Base-by-base conservation (phyloP, 2,797 vertebrate species). In the Trachurus trachurus region DNA sequence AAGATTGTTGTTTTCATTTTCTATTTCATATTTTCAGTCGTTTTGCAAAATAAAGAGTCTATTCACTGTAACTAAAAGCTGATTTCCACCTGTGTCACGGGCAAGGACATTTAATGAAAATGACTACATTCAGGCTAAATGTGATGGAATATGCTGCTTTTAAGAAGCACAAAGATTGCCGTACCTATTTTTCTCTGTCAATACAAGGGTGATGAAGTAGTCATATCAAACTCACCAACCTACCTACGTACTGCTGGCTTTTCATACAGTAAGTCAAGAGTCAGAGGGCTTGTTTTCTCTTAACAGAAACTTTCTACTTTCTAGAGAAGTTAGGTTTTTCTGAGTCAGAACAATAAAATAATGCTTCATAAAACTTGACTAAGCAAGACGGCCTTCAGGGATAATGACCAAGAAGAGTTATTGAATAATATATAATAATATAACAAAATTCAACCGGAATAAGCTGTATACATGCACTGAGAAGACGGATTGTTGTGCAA, bases 271-370 rank as follows among this genome's bases (percentile, higher is more conserved):
- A 62, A 66, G 29, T 53, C 59, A 74, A 78, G 39, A 82, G 71
- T 87, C 74, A 82, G 29, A 16, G 65, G 15, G 13, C 40, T 12
- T 9, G 12, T 71, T 84, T 62, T 75, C 26, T 81, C 16, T 68
- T 39, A 9, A 31, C 49, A 60, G 15, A 66, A 81, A 75, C 73
- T 64, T 89, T 76, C 5, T 1, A 9, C 11, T 78, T 40, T 63
- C 26, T 44, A 54, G 70, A 58, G 47, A 56, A 56, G 77, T 61
- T 61, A 17, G 40, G 40, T 62, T 76, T 54, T 47, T 76, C 44
- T 1, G 29, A 66, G n/a, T 71, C 37, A 34, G 34, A 26, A 26
- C 26, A 26, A 26, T 15, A 9, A 63, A 13, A 65, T 54, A 45
- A 10, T 8, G 16, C 60, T 59, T 73, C 54, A 65, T 58, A 64